Percentiles rank a stretch among this genome's conserved stretches.
phyloP scores from a whole-genome alignment of 2,888 invertebrate species.

The Pantelozetes paolii region DNA sequence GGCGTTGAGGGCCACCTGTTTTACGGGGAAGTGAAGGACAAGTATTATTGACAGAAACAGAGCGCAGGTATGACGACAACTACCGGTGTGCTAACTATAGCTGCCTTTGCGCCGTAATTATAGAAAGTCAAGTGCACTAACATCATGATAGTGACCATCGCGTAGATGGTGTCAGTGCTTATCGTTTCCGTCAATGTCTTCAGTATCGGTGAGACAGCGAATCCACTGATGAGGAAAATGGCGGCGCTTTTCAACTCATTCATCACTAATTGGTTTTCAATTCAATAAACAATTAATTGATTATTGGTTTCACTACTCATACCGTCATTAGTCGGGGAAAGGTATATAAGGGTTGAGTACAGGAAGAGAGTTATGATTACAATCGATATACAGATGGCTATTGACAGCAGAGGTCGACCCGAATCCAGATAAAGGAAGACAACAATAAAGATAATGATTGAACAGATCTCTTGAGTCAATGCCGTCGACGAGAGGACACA shows the following conservation, averaged over 20 bases:
- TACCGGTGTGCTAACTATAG: slow-evolving; percentile 72
- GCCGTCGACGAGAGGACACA: slow-evolving; percentile 71
- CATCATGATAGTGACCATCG: slow-evolving; percentile 82
- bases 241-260: slow-evolving; percentile 71
- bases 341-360: slow-evolving; percentile 42
- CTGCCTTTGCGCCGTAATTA: slow-evolving; percentile 81
- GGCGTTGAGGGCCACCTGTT: slow-evolving; percentile 75
- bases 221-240: slow-evolving; percentile 79
- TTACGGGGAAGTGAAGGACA: too few species aligned
- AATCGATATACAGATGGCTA: slow-evolving; percentile 3
- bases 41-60: too few species aligned
- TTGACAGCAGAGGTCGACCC: slow-evolving; percentile 17
- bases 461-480: slow-evolving; percentile 73
- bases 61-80: too few species aligned
- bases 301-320: slow-evolving; percentile 40
- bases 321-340: slow-evolving; percentile 63
- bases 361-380: slow-evolving; percentile 32
- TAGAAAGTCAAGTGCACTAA: slow-evolving; percentile 81
- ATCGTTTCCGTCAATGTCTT: slow-evolving; percentile 94
- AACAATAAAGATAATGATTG: slow-evolving; percentile 68
- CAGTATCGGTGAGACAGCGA: slow-evolving; percentile 80
- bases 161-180: slow-evolving; percentile 95
- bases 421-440: slow-evolving; percentile 60
- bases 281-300: background rate
- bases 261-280: slow-evolving; percentile 34